Base-by-base conservation (phyloP, 1,140 invertebrate genomes). In the Penaeus vannamei region DNA sequence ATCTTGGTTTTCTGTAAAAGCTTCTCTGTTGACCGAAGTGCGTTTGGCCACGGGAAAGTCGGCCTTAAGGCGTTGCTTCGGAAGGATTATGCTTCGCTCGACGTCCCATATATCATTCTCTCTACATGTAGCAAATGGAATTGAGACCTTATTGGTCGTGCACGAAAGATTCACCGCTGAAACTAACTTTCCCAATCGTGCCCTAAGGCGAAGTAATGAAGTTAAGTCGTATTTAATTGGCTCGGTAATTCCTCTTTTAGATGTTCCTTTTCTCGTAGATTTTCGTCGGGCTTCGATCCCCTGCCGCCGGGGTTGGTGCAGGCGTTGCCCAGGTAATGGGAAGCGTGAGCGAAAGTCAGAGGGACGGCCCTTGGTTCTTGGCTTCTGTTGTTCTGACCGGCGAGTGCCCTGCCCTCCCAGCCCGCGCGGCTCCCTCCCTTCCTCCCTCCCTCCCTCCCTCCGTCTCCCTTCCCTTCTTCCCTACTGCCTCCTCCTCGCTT, bases 171-270 rank as follows among this genome's bases (percentile, higher is more conserved):
- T 36, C 72, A 76, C 42, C 72, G 72, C 72, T 53, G 46, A 36
- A 42, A 66, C 53, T 36, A 69, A 53, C 46, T 77, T 76, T 36
- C 69, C 66, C 84, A 83, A 72, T 86, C 80, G 89, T 61, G n/a
- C 20, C 69, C 85, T 85, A 83, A 86, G 84, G 80, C 80, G 83
- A 69, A 69, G 85, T 90, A 90, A 86, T 86, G 84, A 86, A 90
- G 84, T 86, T 90, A 86, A 86, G 85, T 83, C 84, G 79, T 83
- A 86, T 86, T 86, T 86, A 90, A 86, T 86, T 86, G 85, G 85
- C 80, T 76, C 66, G 23, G 84, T 86, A 86, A 90, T 86, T 53
- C 84, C 79, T 86, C 83, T 86, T 86, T 84, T 76, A 84, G 62
- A 66, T 66, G 89, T 83, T 80, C 89, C 46, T 32, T 81, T 69